phyloP scores from a whole-genome alignment of 2,888 invertebrate species.

The Micoletzkya japonica region DNA sequence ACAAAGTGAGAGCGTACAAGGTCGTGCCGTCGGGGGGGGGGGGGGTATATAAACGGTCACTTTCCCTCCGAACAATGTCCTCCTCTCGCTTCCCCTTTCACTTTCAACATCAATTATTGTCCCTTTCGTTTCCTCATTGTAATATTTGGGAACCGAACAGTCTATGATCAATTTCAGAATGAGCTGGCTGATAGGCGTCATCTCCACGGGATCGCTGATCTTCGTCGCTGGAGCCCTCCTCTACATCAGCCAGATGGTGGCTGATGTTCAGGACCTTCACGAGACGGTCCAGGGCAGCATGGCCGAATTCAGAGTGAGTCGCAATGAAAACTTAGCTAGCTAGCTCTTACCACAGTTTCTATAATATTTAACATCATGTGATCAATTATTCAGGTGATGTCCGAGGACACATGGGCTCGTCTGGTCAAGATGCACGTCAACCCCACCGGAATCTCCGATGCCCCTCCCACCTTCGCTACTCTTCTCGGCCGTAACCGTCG shows the following conservation, averaged over 20 bases:
- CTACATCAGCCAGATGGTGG: slow-evolving; percentile 22
- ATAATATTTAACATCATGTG: too few relatives aligned
- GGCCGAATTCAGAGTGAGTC: slow-evolving; percentile 24
- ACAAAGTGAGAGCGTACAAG: too few relatives aligned
- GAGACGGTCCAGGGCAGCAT: slow-evolving; percentile 9
- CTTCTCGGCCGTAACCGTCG: slow-evolving; percentile 19
- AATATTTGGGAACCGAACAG: too few relatives aligned
- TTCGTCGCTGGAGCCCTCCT: slow-evolving; percentile 15
- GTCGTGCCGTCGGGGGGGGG: too few relatives aligned
- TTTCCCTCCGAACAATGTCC: too few relatives aligned
- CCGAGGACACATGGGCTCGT: slow-evolving; percentile 12
- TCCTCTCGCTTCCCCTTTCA: too few relatives aligned
- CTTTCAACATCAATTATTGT: too few relatives aligned
- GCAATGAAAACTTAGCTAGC: too few relatives aligned
- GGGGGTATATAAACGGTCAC: too few relatives aligned
- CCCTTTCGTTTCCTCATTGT: too few relatives aligned
- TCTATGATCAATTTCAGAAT: not conserved
- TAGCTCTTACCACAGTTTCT: too few relatives aligned
- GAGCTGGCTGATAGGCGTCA: slow-evolving; percentile 18
- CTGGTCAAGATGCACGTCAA: slow-evolving; percentile 19
- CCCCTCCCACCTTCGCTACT: slow-evolving; percentile 24
- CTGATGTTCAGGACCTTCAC: slow-evolving; percentile 19
- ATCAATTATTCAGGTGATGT: slow-evolving; percentile 18
- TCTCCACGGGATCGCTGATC: slow-evolving; percentile 15
- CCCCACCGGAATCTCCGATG: slow-evolving; percentile 17